phyloP scores from a whole-genome alignment of 2,113 vertebrate species.

The Peromyscus maniculatus region DNA sequence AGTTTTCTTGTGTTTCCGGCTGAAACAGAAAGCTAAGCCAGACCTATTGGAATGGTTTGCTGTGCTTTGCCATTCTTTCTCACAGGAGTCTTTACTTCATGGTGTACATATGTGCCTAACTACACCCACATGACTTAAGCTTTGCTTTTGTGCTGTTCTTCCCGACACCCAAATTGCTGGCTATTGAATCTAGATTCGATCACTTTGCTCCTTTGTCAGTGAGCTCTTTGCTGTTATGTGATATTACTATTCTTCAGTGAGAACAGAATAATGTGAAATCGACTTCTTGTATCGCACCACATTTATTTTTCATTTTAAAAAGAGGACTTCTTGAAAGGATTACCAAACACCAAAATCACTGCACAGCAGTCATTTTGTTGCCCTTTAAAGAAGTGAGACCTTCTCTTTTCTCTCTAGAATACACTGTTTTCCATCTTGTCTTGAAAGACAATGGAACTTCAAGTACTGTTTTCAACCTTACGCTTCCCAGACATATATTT shows the following conservation, averaged over 20 bases:
- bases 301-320: constrained; percentile 31
- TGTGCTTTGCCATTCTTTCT: not conserved
- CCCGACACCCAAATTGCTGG: not conserved
- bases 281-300: not conserved
- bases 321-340: constrained; percentile 50
- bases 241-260: constrained; percentile 1
- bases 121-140: not conserved
- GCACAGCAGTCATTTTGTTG: not conserved
- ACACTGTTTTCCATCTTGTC: constrained; percentile 50
- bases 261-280: constrained; percentile 55
- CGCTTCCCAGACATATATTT: constrained; percentile 12
- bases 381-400: constrained; percentile 14
- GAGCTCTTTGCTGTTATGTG: constrained; percentile 21
- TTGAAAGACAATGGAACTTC: constrained; percentile 57
- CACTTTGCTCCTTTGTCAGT: not conserved
- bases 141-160: not conserved
- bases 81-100: not conserved
- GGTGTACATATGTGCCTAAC: not conserved
- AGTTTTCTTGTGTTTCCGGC: not conserved
- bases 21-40: not conserved
- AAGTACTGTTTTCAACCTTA: constrained; percentile 30
- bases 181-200: not conserved
- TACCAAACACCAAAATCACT: constrained; percentile 4
- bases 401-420: constrained; percentile 9
- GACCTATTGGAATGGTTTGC: not conserved